These are phyloP conservation scores for Agonopterix alstromeriana DNA, from an alignment of 2,888 invertebrate species.

Conservation along the genomic window DNA sequence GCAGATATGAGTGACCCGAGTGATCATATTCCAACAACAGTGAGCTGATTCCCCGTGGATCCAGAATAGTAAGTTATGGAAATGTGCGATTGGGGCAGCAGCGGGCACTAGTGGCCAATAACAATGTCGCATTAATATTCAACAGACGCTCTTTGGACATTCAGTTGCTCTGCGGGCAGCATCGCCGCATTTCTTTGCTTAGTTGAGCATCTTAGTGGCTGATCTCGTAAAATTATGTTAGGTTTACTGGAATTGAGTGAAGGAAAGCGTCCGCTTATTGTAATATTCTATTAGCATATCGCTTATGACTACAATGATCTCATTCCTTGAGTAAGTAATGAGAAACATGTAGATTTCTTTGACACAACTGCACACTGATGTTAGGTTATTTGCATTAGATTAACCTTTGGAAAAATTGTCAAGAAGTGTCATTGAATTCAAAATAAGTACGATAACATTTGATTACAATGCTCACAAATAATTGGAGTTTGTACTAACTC, in stretches of 20 bases:
- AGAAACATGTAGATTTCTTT: too few relatives aligned
- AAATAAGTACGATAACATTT: too few relatives aligned
- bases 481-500: too few relatives aligned
- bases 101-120: conserved; percentile 73
- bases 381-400: too few relatives aligned
- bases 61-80: conserved; percentile 76
- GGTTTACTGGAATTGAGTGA: background rate
- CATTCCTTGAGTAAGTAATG: too few relatives aligned
- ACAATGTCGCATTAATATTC: conserved; percentile 77
- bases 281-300: background rate
- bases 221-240: conserved; percentile 26
- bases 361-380: too few relatives aligned
- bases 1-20: conserved; percentile 53
- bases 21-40: conserved; percentile 64
- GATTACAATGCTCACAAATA: too few relatives aligned
- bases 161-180: conserved; percentile 54
- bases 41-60: conserved; percentile 70
- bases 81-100: conserved; percentile 74
- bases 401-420: too few relatives aligned
- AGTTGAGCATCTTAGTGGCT: conserved; percentile 34
- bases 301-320: too few relatives aligned
- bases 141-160: conserved; percentile 69
- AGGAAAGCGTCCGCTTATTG: background rate
- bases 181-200: conserved; percentile 54
- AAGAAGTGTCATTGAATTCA: too few relatives aligned